Evolutionary conservation across 2,888 invertebrate species (phyloP), one percentile per base, ranked within the genome.

Genomic region (Brenthis ino): DNA sequence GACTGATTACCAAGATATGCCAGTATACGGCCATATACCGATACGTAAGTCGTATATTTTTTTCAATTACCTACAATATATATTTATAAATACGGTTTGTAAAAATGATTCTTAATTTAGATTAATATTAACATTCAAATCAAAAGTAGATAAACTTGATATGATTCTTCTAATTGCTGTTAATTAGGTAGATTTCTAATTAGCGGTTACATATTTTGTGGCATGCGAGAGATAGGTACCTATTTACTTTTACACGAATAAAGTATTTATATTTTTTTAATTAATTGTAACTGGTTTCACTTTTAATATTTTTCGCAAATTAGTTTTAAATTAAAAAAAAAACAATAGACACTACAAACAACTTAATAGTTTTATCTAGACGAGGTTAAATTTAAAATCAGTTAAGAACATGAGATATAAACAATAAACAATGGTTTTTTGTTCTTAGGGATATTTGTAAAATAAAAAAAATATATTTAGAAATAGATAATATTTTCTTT

Each of bases 21-120:
- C 82, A 6, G 78, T 88, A 72, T 92, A 92, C 69, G 84, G 82
- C 70, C 87, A 88, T 54, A 82, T 85, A 81, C 85, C 83, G 48
- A 84, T 84, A 61, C 82, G 93, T 92, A 76, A 91, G 92, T 87
- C 8, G 1, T 50, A 8, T 8, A 48, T 48, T 48, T 28, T 20
- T 37, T 37, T 48, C 5, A 57, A 24, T 50, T 37, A 43, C 4
- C 6, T 53, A n/a, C 20, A 20, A 20, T 51, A 47, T 16, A n/a
- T 43, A 28, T 37, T 47, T 48, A 63, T 24, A 28, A 12, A 14
- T 33, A 3, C 3, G 14, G 13, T 37, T 63, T 16, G 37, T 53
- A 53, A 33, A 65, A 65, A 65, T 48, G 20, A 24, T 57, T 64
- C 65, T 55, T 70, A 50, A 65, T 57, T 20, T 16, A 11, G 56